Evolutionary conservation across 2,797 vertebrate genomes (phyloP).

Genomic region (Scleropages formosus): DNA sequence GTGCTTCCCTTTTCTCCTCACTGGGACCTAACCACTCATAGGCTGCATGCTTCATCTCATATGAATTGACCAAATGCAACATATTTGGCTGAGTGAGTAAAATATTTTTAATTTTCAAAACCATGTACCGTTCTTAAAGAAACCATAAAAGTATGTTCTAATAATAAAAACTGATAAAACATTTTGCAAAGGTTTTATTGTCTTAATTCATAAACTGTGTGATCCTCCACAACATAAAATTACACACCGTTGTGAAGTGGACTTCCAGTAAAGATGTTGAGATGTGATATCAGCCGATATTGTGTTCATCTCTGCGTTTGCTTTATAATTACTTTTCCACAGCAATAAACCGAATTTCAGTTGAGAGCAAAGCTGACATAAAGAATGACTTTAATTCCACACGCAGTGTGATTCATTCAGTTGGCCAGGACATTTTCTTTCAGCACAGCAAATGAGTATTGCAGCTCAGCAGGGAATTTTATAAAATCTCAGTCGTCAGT

Average conservation of each 20-base stretch:
- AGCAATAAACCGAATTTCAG: background rate
- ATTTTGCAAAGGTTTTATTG: too few species aligned
- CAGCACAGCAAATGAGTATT: background rate
- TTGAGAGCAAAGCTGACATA: background rate
- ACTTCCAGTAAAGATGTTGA: background rate
- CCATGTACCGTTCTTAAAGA: too few species aligned
- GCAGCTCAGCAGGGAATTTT: background rate
- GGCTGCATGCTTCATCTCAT: background rate
- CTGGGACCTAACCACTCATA: background rate
- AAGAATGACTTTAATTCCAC: background rate
- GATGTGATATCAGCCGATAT: background rate
- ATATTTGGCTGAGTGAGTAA: too few species aligned
- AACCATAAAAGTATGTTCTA: too few species aligned
- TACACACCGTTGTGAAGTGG: background rate
- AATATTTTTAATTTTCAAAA: too few species aligned
- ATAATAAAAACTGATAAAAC: too few species aligned
- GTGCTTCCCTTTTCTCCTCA: too few species aligned
- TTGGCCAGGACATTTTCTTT: background rate
- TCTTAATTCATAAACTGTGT: too few species aligned
- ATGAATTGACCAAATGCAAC: too few species aligned
- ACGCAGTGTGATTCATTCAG: background rate
- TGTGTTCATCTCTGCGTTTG: background rate
- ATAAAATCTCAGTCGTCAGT: background rate
- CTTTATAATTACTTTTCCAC: conserved; percentile 1
- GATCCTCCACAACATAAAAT: background rate